These are phyloP conservation scores for Coelopa frigida DNA, from an alignment of 1,140 invertebrate genomes.

Conservation along the genomic window DNA sequence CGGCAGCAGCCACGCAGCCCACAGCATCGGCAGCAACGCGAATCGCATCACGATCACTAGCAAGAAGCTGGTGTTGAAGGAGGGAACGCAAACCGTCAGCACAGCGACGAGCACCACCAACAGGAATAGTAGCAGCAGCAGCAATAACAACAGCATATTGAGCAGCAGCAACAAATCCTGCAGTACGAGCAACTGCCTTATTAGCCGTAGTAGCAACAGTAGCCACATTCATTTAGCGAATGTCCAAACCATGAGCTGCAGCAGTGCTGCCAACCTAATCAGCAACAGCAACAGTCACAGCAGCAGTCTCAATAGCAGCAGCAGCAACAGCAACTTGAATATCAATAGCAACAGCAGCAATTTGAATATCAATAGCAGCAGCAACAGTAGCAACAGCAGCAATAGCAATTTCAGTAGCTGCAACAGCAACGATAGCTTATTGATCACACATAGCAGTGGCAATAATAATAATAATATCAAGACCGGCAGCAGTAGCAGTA, in stretches of 20 bases:
- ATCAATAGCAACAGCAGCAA: conserved; percentile 6
- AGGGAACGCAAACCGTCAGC: conserved; percentile 19
- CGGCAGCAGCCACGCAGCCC: not conserved
- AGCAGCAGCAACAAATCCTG: conserved; percentile 43
- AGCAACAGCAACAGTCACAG: conserved; percentile 13
- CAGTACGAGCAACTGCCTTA: conserved; percentile 33
- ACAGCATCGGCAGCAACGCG: not conserved
- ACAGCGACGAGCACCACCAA: conserved; percentile 30
- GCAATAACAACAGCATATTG: conserved; percentile 41
- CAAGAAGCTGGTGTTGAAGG: conserved; percentile 1
- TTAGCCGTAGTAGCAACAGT: not conserved
- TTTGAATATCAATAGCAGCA: conserved; percentile 16
- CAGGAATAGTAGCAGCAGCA: conserved; percentile 23
- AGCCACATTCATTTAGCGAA: not conserved
- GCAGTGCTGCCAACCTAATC: too few species aligned
- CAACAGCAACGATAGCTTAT: conserved; percentile 29
- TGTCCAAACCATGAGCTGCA: not conserved
- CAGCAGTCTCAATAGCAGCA: conserved; percentile 5
- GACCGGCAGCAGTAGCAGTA: conserved; percentile 14
- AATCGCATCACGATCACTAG: conserved; percentile 3
- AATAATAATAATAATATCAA: conserved; percentile 17
- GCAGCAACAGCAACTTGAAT: conserved; percentile 1
- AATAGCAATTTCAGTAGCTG: conserved; percentile 17
- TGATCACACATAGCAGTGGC: conserved; percentile 15
- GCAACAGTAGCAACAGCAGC: conserved; percentile 18